Evolutionary conservation across 1,140 invertebrate genomes (phyloP).

Genomic region (Anoplolepis gracilipes): DNA sequence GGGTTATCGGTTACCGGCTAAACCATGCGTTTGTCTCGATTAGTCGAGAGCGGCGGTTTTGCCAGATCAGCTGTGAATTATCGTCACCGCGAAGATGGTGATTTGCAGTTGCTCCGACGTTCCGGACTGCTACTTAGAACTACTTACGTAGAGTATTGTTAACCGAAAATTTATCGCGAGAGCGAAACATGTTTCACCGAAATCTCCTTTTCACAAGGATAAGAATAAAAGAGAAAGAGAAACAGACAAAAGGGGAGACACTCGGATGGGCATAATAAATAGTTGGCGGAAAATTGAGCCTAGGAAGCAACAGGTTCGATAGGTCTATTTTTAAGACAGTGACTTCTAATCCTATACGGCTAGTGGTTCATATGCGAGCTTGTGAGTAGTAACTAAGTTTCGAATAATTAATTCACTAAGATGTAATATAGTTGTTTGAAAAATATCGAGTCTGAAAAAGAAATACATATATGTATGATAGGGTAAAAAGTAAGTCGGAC

Average conservation of each 20-base stretch:
- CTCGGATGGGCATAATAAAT: conserved; percentile 5
- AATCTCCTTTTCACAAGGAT: not conserved
- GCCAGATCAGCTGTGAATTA: conserved; percentile 62
- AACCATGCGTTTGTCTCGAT: conserved; percentile 67
- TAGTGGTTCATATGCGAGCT: not conserved
- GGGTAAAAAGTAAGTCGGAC: not conserved
- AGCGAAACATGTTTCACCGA: conserved; percentile 1
- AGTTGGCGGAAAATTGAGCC: conserved; percentile 22
- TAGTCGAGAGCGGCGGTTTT: conserved; percentile 61
- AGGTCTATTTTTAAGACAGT: conserved; percentile 47
- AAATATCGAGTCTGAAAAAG: not conserved
- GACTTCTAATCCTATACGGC: conserved; percentile 15
- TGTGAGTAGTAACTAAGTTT: not conserved
- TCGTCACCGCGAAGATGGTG: conserved; percentile 34
- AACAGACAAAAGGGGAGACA: not conserved
- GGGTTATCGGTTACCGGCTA: conserved; percentile 54
- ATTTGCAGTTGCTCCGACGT: conserved; percentile 23
- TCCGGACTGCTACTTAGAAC: not conserved
- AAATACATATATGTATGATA: no score
- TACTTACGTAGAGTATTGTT: no score
- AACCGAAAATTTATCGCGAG: conserved; percentile 34
- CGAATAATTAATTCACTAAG: not conserved
- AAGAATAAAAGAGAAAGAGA: not conserved
- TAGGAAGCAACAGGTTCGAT: conserved; percentile 67
- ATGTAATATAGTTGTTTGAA: not conserved